These are phyloP conservation scores for Nycticryphes semicollaris DNA, from an alignment of 2,113 vertebrate species.

Conservation along the genomic window DNA sequence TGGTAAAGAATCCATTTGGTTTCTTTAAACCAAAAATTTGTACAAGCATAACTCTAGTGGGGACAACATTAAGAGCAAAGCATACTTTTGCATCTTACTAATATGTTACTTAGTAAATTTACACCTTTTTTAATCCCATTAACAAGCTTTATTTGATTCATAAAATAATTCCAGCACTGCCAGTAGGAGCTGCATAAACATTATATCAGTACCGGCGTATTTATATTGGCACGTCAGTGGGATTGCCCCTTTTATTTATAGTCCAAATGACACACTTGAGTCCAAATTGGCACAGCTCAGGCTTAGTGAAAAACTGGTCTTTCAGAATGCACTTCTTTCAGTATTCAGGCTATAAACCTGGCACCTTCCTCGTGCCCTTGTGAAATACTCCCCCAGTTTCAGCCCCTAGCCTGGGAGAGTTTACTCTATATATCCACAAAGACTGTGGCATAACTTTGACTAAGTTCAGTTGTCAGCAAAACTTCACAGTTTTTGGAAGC, in stretches of 20 bases:
- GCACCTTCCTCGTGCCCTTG: neutral
- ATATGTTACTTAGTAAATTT: neutral
- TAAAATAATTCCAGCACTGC: neutral
- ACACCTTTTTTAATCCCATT: neutral
- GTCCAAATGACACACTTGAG: neutral
- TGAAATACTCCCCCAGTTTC: constrained; percentile 13
- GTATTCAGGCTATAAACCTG: neutral
- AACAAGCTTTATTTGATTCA: neutral
- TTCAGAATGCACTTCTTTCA: neutral
- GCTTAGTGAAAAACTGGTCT: neutral
- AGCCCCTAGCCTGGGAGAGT: neutral
- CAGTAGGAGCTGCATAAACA: neutral
- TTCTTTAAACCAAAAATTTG: neutral
- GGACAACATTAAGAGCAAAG: neutral
- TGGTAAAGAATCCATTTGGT: neutral
- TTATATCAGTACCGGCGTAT: neutral
- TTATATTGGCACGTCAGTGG: neutral
- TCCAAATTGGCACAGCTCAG: neutral
- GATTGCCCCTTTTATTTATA: neutral
- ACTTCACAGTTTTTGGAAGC: neutral
- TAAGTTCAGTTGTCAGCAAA: constrained; percentile 23
- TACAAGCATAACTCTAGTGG: neutral
- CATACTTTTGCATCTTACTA: neutral
- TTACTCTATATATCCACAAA: neutral
- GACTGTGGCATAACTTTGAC: neutral